Evolutionary conservation across 2,888 invertebrate species (phyloP).

Genomic region (Ditylenchus weischeri): DNA sequence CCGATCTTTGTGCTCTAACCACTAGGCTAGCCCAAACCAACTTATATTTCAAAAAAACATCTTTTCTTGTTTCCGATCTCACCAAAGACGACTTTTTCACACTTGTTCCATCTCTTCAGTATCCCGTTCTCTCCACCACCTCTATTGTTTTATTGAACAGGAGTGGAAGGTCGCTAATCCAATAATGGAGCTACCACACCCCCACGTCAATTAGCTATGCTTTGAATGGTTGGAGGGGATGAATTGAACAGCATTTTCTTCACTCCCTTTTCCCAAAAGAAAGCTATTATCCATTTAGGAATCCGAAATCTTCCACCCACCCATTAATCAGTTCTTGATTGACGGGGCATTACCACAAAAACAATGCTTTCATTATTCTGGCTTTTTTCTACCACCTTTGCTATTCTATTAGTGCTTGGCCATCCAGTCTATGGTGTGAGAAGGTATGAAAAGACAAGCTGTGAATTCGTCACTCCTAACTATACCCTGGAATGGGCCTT

Average conservation of each 20-base stretch:
- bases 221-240: no score
- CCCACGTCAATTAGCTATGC: no score
- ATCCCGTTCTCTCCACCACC: no score
- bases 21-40: no score
- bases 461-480: conserved; percentile 30
- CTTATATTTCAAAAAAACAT: no score
- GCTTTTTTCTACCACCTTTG: neutral
- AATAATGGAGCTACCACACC: no score
- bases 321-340: neutral
- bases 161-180: no score
- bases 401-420: neutral
- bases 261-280: neutral
- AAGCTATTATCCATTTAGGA: neutral
- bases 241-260: neutral
- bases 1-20: no score
- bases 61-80: no score
- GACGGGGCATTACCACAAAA: neutral
- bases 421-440: neutral
- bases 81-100: no score
- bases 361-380: neutral
- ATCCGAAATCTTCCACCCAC: conserved; percentile 4
- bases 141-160: no score
- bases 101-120: no score
- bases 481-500: conserved; percentile 40
- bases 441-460: conserved; percentile 19